A percentile compares a stretch with the other conserved stretches of the same genome.
Conservation (phyloP, 2,113 vertebrate species). For the Coreoperca whiteheadi region DNA sequence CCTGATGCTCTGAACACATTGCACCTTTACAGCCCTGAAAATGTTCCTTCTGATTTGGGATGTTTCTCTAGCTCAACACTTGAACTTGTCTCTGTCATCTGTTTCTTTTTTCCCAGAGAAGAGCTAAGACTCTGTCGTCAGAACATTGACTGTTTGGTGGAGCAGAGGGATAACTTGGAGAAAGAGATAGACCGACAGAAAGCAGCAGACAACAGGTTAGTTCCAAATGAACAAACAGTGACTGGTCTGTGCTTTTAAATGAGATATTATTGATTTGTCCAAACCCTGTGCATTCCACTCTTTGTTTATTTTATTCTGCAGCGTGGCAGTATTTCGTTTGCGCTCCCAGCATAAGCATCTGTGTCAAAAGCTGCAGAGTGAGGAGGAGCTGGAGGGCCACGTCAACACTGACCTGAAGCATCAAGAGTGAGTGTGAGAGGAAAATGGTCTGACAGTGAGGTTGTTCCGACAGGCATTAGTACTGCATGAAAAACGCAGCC, state of each 20-base stretch:
- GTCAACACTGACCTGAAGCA: slow-evolving; percentile 76
- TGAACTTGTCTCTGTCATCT: slow-evolving; percentile 22
- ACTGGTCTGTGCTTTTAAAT: background rate
- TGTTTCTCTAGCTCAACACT: slow-evolving; percentile 31
- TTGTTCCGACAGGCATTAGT: slow-evolving; percentile 33
- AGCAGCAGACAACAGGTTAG: slow-evolving; percentile 85
- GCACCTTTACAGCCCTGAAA: slow-evolving; percentile 11
- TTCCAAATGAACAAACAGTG: slow-evolving; percentile 24
- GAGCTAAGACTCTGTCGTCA: slow-evolving; percentile 82
- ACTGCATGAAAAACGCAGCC: background rate
- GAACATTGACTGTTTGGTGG: slow-evolving; percentile 75
- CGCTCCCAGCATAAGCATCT: slow-evolving; percentile 77
- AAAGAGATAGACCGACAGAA: slow-evolving; percentile 77
- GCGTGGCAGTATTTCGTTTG: slow-evolving; percentile 84
- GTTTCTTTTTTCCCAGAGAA: slow-evolving; percentile 64
- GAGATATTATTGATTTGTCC: background rate
- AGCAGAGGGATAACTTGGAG: slow-evolving; percentile 82
- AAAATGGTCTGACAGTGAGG: slow-evolving; percentile 19
- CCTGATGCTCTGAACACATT: slow-evolving; percentile 16
- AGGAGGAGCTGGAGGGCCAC: slow-evolving; percentile 81
- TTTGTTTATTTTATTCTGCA: slow-evolving; percentile 59
- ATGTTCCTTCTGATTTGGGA: background rate
- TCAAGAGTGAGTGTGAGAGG: slow-evolving; percentile 84
- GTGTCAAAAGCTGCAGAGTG: slow-evolving; percentile 80
- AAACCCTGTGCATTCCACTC: slow-evolving; percentile 7